Conservation (phyloP, 2,888 invertebrate genomes). For the Pandemis cinnamomeana region DNA sequence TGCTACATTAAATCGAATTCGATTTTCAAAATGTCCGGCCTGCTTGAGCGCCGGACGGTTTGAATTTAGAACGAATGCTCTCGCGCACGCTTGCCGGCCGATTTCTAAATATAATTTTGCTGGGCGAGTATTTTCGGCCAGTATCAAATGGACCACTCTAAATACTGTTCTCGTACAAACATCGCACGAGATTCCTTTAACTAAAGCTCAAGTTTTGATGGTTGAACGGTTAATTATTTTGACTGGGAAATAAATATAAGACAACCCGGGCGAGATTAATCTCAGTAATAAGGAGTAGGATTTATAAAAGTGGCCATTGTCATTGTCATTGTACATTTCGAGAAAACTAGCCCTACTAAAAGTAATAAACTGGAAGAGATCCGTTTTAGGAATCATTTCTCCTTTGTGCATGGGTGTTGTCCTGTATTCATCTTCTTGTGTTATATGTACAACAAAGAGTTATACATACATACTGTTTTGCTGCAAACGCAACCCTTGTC, state of each 20-base stretch:
- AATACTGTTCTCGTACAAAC: neutral
- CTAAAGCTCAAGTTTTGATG: conserved; percentile 50
- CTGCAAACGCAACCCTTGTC: no score
- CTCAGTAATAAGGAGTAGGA: conserved; percentile 22
- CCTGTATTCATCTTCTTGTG: no score
- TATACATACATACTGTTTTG: no score
- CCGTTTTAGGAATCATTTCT: no score
- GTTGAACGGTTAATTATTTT: conserved; percentile 52
- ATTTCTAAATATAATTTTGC: conserved; percentile 72
- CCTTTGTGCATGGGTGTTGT: no score
- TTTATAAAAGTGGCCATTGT: neutral
- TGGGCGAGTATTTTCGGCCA: conserved; percentile 62
- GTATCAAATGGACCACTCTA: conserved; percentile 49
- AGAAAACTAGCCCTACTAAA: no score
- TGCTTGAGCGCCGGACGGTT: conserved; percentile 69
- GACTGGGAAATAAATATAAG: conserved; percentile 56
- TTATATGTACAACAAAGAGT: no score
- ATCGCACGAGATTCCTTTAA: conserved; percentile 23
- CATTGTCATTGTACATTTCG: no score
- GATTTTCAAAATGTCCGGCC: conserved; percentile 64
- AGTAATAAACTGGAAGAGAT: no score
- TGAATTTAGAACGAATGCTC: conserved; percentile 70
- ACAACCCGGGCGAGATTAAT: conserved; percentile 51
- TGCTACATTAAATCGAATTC: conserved; percentile 57
- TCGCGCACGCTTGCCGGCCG: conserved; percentile 60